These are phyloP conservation scores for Athene cunicularia DNA, from an alignment of 2,113 vertebrate genomes.

Conservation along the genomic window DNA sequence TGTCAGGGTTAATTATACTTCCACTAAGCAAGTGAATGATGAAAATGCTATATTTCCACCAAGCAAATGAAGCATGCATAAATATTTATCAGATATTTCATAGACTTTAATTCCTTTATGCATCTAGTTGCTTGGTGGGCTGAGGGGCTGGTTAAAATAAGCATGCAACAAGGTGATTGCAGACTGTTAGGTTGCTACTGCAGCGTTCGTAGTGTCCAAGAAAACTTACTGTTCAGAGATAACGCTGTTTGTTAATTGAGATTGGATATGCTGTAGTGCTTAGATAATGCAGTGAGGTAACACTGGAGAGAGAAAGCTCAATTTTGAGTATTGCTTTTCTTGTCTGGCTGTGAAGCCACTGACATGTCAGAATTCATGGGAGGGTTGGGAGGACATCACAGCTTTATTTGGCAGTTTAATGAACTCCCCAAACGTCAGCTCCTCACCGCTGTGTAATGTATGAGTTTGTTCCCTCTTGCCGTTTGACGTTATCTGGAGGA, in stretches of 20 bases:
- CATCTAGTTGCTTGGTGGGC: neutral
- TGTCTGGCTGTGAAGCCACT: neutral
- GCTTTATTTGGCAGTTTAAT: neutral
- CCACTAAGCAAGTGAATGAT: neutral
- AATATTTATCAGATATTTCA: neutral
- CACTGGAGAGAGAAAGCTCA: neutral
- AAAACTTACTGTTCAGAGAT: neutral
- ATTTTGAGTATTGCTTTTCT: neutral
- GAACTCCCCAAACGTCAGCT: neutral
- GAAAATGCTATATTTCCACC: too few species aligned
- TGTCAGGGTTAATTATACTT: neutral
- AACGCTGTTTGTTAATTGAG: neutral
- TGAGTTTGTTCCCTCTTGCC: neutral
- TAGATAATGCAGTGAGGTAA: neutral
- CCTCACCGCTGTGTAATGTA: neutral
- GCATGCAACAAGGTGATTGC: neutral
- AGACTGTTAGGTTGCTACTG: neutral
- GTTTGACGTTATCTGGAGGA: neutral
- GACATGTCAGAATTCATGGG: neutral
- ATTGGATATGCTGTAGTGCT: neutral
- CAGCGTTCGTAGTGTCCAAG: neutral
- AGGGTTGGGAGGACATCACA: neutral
- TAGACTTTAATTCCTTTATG: neutral
- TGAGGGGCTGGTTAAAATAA: neutral
- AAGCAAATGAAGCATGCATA: neutral